Conservation (phyloP, 1,140 invertebrate species). For the Augochlora pura region DNA sequence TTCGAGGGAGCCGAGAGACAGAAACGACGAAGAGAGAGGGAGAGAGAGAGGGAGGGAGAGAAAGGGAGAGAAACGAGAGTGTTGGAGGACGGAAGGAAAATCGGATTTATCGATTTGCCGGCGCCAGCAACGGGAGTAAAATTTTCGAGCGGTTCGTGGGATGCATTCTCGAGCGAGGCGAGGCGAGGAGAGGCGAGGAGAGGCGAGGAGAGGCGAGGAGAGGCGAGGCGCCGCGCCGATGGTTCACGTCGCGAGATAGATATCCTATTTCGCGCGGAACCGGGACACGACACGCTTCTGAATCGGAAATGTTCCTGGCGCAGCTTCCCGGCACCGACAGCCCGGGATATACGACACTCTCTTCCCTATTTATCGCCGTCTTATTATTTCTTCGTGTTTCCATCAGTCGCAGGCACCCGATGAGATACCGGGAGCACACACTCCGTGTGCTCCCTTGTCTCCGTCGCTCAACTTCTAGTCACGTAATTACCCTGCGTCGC, state of each 20-base stretch:
- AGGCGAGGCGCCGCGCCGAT: background rate
- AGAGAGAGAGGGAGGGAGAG: background rate
- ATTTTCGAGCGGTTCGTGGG: background rate
- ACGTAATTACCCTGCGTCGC: no score
- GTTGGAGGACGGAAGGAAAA: background rate
- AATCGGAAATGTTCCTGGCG: background rate
- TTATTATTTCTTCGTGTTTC: background rate
- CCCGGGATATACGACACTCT: background rate
- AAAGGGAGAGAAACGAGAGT: background rate
- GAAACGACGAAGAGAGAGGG: background rate
- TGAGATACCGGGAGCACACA: no score
- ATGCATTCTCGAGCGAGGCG: background rate
- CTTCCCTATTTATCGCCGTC: background rate
- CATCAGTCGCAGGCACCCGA: no score
- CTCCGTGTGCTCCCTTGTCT: no score
- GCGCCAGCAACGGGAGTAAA: background rate
- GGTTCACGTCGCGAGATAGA: background rate
- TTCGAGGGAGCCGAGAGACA: background rate
- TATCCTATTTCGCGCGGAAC: constrained; percentile 1
- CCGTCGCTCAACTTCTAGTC: no score
- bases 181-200: no score
- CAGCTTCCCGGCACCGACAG: background rate
- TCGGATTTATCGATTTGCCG: background rate
- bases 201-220: no score
- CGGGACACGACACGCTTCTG: background rate